Percentiles rank a stretch among this genome's conserved stretches.
phyloP scores from a whole-genome alignment of 2,797 vertebrate species.

The Numenius phaeopus region DNA sequence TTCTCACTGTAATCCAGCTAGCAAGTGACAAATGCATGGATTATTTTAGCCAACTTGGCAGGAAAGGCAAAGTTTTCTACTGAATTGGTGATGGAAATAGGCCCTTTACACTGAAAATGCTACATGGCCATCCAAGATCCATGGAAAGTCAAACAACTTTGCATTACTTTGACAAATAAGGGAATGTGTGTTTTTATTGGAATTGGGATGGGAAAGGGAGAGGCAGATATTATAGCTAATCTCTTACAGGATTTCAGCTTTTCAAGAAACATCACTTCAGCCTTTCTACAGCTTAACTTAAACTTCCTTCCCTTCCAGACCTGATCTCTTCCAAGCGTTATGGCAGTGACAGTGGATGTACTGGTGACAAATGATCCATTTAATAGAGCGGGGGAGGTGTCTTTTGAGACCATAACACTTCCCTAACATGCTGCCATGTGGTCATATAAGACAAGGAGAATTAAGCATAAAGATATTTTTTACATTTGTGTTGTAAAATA shows the following conservation, averaged over 20 bases:
- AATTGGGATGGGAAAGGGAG: not conserved
- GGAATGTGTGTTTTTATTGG: not conserved
- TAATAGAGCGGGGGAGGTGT: not conserved
- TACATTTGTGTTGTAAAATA: not conserved
- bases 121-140: not conserved
- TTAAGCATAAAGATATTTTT: not conserved
- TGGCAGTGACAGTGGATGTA: not conserved
- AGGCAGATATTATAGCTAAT: not conserved
- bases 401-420: not conserved
- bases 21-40: not conserved
- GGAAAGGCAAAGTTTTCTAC: not conserved
- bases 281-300: not conserved
- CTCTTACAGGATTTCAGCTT: not conserved
- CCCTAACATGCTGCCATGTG: not conserved
- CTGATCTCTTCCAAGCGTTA: not conserved
- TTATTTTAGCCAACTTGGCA: not conserved
- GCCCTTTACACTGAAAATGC: not conserved
- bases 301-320: not conserved
- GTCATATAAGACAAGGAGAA: not conserved
- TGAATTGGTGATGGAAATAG: not conserved
- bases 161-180: not conserved
- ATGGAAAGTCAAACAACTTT: not conserved
- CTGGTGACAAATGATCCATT: not conserved
- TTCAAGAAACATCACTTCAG: not conserved
- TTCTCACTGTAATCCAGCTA: not conserved